A percentile compares a stretch with the other conserved stretches of the same genome.
Evolutionary conservation across 2,113 vertebrate species (phyloP).

Genomic region (Cryptoleucopteryx plumbea): DNA sequence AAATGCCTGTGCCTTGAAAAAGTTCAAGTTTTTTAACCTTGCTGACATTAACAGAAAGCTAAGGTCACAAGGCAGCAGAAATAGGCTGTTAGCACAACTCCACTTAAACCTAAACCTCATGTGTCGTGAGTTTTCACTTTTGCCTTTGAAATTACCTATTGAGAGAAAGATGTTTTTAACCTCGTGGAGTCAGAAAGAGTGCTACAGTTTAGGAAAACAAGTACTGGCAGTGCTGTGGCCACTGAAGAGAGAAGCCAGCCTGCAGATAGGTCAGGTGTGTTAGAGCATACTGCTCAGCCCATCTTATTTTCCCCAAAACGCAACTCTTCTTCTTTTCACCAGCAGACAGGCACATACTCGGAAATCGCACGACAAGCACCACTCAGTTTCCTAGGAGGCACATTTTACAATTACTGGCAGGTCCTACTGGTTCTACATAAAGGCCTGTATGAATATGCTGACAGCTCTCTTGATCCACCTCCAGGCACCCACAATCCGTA

Average conservation of each 20-base stretch:
- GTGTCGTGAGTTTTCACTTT: background rate
- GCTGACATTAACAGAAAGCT: background rate
- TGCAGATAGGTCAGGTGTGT: background rate
- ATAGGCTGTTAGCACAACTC: background rate
- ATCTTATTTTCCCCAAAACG: background rate
- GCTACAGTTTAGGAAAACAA: background rate
- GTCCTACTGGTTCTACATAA: background rate
- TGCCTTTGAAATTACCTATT: background rate
- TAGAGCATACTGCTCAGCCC: background rate
- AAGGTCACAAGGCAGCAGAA: background rate
- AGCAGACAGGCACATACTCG: rapidly evolving
- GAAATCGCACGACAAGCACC: background rate
- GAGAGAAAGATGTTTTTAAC: background rate
- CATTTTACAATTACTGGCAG: background rate
- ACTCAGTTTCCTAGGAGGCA: background rate
- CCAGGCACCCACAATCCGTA: background rate
- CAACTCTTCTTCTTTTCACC: background rate
- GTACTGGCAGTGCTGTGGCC: background rate
- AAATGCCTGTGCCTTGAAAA: constrained; percentile 51
- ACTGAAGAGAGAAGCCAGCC: background rate
- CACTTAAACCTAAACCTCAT: background rate
- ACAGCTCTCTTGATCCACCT: background rate
- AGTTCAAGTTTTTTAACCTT: background rate
- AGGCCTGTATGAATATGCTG: background rate
- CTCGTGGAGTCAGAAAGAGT: background rate